phyloP scores from a whole-genome alignment of 2,797 vertebrate species.

The Hippoglossus hippoglossus region DNA sequence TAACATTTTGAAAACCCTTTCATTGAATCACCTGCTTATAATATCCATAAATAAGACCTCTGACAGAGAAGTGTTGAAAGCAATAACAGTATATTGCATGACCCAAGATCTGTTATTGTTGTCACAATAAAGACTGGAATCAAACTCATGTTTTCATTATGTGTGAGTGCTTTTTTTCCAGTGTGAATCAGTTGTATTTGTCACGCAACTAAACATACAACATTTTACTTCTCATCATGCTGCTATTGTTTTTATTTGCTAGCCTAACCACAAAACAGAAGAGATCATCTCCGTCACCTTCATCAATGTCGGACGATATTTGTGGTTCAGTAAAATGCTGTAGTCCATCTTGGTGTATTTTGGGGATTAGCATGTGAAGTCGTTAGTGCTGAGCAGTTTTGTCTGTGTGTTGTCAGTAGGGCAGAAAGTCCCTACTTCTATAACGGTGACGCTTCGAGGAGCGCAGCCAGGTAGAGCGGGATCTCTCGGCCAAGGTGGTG shows the following conservation, averaged over 20 bases:
- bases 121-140: conserved; percentile 80
- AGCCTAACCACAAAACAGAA: background rate
- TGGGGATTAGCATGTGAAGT: background rate
- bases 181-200: conserved; percentile 31
- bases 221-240: conserved; percentile 29
- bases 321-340: background rate
- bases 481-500: conserved; percentile 83
- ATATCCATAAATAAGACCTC: conserved; percentile 34
- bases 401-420: conserved; percentile 83
- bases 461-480: conserved; percentile 87
- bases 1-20: conserved; percentile 60
- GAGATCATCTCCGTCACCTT: background rate
- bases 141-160: conserved; percentile 67
- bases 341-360: conserved; percentile 3
- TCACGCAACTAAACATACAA: conserved; percentile 5
- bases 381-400: conserved; percentile 52
- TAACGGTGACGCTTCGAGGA: conserved; percentile 92
- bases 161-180: conserved; percentile 28
- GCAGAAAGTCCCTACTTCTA: conserved; percentile 92
- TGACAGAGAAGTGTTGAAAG: conserved; percentile 35
- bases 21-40: conserved; percentile 56
- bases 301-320: conserved; percentile 12
- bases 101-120: conserved; percentile 52
- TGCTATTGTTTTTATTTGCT: conserved; percentile 24
- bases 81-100: conserved; percentile 52